Evolutionary conservation across 2,888 invertebrate species (phyloP).

Genomic region (Plagodis dolabraria): DNA sequence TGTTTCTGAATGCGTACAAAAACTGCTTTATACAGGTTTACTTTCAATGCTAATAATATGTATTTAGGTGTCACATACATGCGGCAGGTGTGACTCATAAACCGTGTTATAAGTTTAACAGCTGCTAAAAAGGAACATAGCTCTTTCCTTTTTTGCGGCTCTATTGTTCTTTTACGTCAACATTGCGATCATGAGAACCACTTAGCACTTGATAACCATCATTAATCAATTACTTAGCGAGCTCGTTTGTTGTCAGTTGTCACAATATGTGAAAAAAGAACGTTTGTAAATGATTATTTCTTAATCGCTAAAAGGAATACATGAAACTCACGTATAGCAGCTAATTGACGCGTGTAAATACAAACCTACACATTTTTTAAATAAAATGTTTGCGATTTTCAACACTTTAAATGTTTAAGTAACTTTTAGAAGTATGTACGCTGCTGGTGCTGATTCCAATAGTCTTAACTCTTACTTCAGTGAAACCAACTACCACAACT

Average conservation of each 20-base stretch:
- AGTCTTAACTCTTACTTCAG: too few relatives aligned
- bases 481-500: too few relatives aligned
- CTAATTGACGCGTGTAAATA: too few relatives aligned
- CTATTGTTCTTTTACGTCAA: background rate
- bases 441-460: too few relatives aligned
- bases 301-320: background rate
- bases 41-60: background rate
- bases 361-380: too few relatives aligned
- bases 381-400: too few relatives aligned
- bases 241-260: background rate
- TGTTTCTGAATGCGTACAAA: too few relatives aligned
- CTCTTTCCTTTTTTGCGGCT: background rate
- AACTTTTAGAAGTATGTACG: too few relatives aligned
- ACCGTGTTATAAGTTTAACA: too few relatives aligned
- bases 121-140: too few relatives aligned
- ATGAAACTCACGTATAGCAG: background rate
- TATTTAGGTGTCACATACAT: background rate
- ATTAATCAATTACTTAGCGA: constrained; percentile 6
- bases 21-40: too few relatives aligned
- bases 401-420: too few relatives aligned
- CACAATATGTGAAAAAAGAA: constrained; percentile 1
- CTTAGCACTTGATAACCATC: background rate
- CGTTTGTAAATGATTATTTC: constrained; percentile 2
- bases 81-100: background rate
- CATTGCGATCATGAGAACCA: constrained; percentile 5